phyloP scores from a whole-genome alignment of 2,113 vertebrate genomes.

The Nibea coibor region DNA sequence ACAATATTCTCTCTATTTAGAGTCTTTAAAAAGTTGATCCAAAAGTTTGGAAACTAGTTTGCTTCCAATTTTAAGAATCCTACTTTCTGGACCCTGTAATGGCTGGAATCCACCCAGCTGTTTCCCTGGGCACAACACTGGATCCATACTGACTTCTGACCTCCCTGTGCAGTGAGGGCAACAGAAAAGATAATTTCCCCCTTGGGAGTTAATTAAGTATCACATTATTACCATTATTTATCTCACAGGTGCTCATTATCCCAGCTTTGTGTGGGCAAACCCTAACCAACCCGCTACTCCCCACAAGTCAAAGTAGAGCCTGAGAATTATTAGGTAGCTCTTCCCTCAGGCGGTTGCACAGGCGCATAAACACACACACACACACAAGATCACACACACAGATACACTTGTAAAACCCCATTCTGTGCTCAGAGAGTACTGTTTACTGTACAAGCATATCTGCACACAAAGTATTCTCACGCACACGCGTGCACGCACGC shows the following conservation, averaged over 20 bases:
- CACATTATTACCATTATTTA: slow-evolving; percentile 55
- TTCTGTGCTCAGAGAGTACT: slow-evolving; percentile 18
- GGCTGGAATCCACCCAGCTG: not conserved
- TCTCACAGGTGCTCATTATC: slow-evolving; percentile 53
- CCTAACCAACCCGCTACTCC: slow-evolving; percentile 19
- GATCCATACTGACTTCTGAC: slow-evolving; percentile 41
- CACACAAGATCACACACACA: slow-evolving; percentile 20
- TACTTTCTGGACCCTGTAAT: not conserved
- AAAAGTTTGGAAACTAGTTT: not conserved
- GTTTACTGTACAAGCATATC: slow-evolving; percentile 20
- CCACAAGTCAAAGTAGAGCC: slow-evolving; percentile 14
- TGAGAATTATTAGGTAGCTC: slow-evolving; percentile 23
- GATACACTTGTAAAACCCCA: slow-evolving; percentile 11
- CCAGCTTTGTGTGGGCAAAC: slow-evolving; percentile 30
- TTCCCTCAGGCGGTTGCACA: slow-evolving; percentile 6
- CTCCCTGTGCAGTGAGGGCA: slow-evolving; percentile 20
- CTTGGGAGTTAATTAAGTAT: slow-evolving; percentile 55
- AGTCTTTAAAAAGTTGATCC: not conserved
- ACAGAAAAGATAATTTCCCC: slow-evolving; percentile 21
- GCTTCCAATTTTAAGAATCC: not conserved
- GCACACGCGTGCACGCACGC: not conserved
- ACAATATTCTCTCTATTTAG: too few relatives aligned
- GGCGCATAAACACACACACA: not conserved
- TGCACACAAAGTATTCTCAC: not conserved
- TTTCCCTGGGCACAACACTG: slow-evolving; percentile 12